These are phyloP conservation scores for Siphonodentalium dalli DNA, from an alignment of 2,888 invertebrate species.

Conservation along the genomic window DNA sequence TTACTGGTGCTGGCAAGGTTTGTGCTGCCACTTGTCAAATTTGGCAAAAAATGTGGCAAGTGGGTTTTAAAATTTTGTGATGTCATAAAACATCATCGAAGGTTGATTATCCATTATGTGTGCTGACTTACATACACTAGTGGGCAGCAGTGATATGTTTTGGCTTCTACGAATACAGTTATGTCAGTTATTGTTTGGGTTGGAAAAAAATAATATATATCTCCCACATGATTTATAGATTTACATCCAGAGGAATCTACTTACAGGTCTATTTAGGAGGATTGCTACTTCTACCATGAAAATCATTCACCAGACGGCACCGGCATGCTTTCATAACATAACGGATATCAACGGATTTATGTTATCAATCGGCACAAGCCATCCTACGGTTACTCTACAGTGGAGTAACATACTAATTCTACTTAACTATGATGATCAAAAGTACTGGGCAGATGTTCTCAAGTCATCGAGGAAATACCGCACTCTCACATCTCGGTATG, in stretches of 20 bases:
- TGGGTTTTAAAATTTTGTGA: too few species aligned
- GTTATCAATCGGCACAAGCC: constrained; percentile 51
- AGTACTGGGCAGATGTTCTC: constrained; percentile 76
- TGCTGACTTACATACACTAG: too few species aligned
- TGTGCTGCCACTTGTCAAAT: too few species aligned
- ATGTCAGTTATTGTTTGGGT: too few species aligned
- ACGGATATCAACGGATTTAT: constrained; percentile 56
- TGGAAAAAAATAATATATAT: too few species aligned
- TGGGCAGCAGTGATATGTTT: too few species aligned
- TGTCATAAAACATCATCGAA: too few species aligned
- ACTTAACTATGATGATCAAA: constrained; percentile 75
- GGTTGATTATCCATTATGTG: too few species aligned
- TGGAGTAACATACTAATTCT: constrained; percentile 82
- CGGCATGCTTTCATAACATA: constrained; percentile 60
- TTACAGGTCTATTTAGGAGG: constrained; percentile 61
- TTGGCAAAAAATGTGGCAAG: too few species aligned
- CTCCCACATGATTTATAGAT: too few species aligned
- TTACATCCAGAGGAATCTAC: not conserved
- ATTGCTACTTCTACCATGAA: constrained; percentile 71
- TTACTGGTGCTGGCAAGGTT: too few species aligned
- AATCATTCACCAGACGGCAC: constrained; percentile 56
- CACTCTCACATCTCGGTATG: constrained; percentile 59
- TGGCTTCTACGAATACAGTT: too few species aligned
- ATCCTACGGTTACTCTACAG: constrained; percentile 76
- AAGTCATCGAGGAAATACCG: constrained; percentile 58